These are phyloP conservation scores for Orientallactaga sibirica DNA, from an alignment of 2,797 vertebrate species.

Conservation along the genomic window DNA sequence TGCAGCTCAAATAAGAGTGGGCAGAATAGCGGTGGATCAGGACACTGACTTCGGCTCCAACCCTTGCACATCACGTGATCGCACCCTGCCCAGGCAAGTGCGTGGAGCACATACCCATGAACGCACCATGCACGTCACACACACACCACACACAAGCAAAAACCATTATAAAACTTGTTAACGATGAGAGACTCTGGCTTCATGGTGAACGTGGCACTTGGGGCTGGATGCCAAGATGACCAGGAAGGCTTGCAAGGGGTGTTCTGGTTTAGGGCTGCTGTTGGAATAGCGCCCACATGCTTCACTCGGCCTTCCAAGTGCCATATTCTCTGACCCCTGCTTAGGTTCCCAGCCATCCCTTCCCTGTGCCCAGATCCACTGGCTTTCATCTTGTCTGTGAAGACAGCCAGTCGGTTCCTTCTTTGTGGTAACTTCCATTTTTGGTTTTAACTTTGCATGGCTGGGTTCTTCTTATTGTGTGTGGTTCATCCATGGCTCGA, in stretches of 20 bases:
- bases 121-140: too few relatives aligned
- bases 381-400: background rate
- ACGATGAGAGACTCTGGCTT: background rate
- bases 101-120: too few relatives aligned
- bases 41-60: too few relatives aligned
- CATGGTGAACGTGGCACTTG: background rate
- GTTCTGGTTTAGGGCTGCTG: background rate
- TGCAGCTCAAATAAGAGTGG: too few relatives aligned
- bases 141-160: too few relatives aligned
- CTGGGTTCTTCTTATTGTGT: background rate
- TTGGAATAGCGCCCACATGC: background rate
- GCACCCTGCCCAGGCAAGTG: too few relatives aligned
- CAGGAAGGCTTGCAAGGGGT: too few relatives aligned
- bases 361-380: background rate
- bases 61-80: too few relatives aligned
- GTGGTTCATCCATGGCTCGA: background rate
- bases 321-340: background rate
- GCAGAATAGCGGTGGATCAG: too few relatives aligned
- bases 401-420: background rate
- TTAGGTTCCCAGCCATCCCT: background rate
- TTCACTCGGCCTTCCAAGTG: background rate
- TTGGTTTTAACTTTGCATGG: background rate
- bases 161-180: background rate
- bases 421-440: background rate
- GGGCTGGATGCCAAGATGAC: background rate